A percentile compares a stretch with the other conserved stretches of the same genome.
phyloP scores from a whole-genome alignment of 2,113 vertebrate species.

The Dromiciops gliroides region DNA sequence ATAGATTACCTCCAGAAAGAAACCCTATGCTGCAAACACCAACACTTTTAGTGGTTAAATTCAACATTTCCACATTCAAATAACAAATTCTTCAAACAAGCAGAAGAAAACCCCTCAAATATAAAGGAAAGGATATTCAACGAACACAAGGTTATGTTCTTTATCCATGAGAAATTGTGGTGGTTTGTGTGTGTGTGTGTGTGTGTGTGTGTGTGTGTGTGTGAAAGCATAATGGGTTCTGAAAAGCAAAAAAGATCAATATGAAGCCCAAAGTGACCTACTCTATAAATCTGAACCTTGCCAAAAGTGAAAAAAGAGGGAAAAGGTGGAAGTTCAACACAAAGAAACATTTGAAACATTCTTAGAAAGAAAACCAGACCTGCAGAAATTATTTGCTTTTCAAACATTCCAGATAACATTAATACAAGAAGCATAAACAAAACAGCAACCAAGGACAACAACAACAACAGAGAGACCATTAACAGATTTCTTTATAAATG shows the following conservation, averaged over 20 bases:
- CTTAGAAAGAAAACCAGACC: background rate
- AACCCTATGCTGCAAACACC: background rate
- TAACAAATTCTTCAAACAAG: background rate
- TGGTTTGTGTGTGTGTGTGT: too few species aligned
- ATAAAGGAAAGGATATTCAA: too few species aligned
- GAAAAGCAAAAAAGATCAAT: background rate
- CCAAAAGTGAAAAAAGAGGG: background rate
- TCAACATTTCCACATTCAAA: background rate
- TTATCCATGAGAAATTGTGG: background rate
- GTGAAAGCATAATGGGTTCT: background rate
- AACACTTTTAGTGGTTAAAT: background rate
- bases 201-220: too few species aligned
- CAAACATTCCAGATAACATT: background rate
- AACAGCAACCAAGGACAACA: background rate
- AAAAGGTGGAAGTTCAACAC: background rate
- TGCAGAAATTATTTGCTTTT: background rate
- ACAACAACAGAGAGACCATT: background rate
- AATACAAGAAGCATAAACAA: background rate
- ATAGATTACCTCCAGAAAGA: background rate
- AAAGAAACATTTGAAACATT: background rate
- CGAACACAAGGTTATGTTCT: background rate
- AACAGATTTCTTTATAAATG: background rate
- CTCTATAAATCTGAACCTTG: background rate
- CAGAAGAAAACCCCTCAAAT: background rate
- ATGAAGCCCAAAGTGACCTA: background rate